Evolutionary conservation across 2,113 vertebrate genomes (phyloP).

Genomic region (Sisor rabdophorus): DNA sequence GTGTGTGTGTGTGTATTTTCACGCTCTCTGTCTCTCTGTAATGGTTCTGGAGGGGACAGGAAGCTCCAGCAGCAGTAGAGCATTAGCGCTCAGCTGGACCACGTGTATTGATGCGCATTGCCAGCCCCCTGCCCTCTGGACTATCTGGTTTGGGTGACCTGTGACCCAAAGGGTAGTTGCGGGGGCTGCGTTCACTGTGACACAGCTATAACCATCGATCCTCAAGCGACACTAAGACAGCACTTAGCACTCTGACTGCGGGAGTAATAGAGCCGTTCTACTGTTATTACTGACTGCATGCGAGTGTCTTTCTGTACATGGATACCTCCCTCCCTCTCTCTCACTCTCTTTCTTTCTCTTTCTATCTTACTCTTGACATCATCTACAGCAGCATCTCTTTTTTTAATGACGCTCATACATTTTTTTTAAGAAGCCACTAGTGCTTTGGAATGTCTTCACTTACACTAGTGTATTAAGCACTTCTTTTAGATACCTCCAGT

Average conservation of each 20-base stretch:
- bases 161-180: slow-evolving; percentile 83
- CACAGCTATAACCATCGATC: slow-evolving; percentile 64
- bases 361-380: slow-evolving; percentile 8
- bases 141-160: slow-evolving; percentile 78
- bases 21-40: slow-evolving; percentile 64
- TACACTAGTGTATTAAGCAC: neutral
- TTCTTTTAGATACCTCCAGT: neutral
- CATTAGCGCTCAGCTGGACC: slow-evolving; percentile 90
- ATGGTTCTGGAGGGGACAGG: slow-evolving; percentile 92
- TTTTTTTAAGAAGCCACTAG: neutral
- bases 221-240: slow-evolving; percentile 72
- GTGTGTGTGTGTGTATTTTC: slow-evolving; percentile 9
- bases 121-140: slow-evolving; percentile 55
- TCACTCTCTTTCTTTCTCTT: neutral
- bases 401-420: slow-evolving; percentile 14
- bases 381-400: slow-evolving; percentile 7
- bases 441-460: neutral
- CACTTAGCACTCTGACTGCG: slow-evolving; percentile 75
- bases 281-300: slow-evolving; percentile 47
- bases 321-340: slow-evolving; percentile 1
- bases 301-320: neutral
- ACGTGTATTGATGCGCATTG: slow-evolving; percentile 80
- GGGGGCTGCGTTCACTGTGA: slow-evolving; percentile 57
- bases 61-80: slow-evolving; percentile 90
- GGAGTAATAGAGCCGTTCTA: slow-evolving; percentile 70